phyloP scores from a whole-genome alignment of 2,888 invertebrate species.

The Onchidella celtica region DNA sequence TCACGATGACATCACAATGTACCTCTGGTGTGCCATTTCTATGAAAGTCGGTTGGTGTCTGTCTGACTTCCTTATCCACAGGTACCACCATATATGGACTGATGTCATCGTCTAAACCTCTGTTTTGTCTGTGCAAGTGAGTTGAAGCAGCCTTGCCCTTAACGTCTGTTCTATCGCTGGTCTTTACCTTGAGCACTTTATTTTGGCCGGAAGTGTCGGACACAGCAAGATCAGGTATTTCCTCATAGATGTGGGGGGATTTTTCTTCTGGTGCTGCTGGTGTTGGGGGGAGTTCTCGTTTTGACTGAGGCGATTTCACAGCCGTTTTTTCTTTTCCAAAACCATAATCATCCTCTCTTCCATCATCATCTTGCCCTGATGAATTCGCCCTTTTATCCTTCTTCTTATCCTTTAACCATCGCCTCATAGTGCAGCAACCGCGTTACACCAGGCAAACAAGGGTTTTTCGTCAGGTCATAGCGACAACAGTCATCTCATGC shows the following conservation, averaged over 20 bases:
- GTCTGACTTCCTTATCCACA: conserved; percentile 44
- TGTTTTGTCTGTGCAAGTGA: neutral
- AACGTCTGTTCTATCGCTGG: neutral
- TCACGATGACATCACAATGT: conserved; percentile 50
- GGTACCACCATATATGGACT: conserved; percentile 57
- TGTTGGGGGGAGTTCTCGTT: conserved; percentile 51
- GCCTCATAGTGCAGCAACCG: conserved; percentile 56
- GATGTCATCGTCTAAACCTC: conserved; percentile 9
- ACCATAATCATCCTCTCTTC: conserved; percentile 54
- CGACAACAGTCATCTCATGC: too few species aligned
- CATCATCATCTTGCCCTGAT: conserved; percentile 32
- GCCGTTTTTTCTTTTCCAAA: conserved; percentile 49
- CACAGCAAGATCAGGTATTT: conserved; percentile 54
- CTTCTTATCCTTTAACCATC: conserved; percentile 58
- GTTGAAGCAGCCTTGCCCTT: neutral
- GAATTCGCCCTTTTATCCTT: conserved; percentile 38
- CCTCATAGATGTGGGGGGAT: conserved; percentile 57
- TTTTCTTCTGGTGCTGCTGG: conserved; percentile 52
- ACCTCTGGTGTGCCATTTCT: conserved; percentile 44
- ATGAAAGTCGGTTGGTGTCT: conserved; percentile 41
- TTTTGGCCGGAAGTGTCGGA: conserved; percentile 26
- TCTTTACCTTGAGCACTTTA: conserved; percentile 19
- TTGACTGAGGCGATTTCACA: conserved; percentile 40
- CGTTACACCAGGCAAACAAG: too few species aligned
- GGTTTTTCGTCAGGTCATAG: too few species aligned